These are phyloP conservation scores for Pseudopodoces humilis DNA, from an alignment of 2,113 vertebrate species.

Conservation along the genomic window DNA sequence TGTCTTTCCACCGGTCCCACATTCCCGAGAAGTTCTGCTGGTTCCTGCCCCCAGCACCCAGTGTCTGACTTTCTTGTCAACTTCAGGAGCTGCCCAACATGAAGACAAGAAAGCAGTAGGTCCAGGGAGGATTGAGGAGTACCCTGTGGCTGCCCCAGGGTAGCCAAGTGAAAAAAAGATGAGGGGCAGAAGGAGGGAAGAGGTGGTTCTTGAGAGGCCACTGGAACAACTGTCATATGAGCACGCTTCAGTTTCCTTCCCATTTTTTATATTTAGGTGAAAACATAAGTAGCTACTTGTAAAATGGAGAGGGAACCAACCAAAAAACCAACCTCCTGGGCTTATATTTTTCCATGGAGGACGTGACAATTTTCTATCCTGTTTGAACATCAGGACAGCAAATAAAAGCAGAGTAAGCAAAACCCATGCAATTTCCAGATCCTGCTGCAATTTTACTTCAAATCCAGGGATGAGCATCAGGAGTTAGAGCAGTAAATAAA, in stretches of 20 bases:
- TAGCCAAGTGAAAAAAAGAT: background rate
- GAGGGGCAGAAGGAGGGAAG: background rate
- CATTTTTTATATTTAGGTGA: slow-evolving; percentile 40
- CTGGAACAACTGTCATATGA: background rate
- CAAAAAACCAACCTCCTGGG: background rate
- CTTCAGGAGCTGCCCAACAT: background rate
- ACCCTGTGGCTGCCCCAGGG: background rate
- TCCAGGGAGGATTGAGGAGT: background rate
- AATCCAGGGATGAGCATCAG: background rate
- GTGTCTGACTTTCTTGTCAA: background rate
- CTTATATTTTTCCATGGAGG: background rate
- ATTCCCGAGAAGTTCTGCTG: slow-evolving; percentile 18
- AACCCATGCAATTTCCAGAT: background rate
- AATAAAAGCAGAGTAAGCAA: background rate
- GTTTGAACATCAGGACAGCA: background rate
- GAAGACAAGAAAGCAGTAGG: background rate
- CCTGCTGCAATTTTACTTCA: background rate
- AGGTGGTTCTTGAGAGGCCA: background rate
- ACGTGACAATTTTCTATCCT: background rate
- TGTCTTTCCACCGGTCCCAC: slow-evolving; percentile 77
- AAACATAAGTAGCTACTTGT: background rate
- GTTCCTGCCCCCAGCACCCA: background rate
- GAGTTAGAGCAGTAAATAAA: background rate
- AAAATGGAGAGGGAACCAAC: background rate
- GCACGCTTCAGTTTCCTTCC: background rate